Conservation (phyloP, 1,140 invertebrate genomes). For the Drosophila sproati region DNA sequence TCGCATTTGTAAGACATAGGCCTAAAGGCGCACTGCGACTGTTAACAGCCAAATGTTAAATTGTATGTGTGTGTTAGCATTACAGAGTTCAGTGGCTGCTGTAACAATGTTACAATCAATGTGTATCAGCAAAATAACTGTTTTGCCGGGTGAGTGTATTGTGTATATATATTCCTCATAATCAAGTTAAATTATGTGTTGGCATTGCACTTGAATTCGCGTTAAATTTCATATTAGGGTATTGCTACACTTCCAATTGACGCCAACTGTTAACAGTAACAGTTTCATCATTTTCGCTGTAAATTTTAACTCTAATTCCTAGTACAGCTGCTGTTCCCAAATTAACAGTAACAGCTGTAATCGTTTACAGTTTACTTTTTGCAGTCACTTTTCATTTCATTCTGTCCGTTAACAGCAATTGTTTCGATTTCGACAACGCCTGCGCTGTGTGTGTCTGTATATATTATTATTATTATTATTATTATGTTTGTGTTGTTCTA, state of each 20-base stretch:
- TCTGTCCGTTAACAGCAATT: conserved; percentile 2
- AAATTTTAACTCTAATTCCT: too few relatives aligned
- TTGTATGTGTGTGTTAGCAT: neutral
- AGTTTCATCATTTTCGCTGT: too few relatives aligned
- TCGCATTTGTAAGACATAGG: neutral
- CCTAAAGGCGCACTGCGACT: neutral
- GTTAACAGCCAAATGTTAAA: neutral
- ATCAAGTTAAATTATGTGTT: too few relatives aligned
- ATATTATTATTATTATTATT: neutral
- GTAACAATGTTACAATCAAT: neutral
- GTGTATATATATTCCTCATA: too few relatives aligned
- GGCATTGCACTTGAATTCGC: too few relatives aligned
- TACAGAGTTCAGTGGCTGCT: neutral
- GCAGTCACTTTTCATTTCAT: too few relatives aligned
- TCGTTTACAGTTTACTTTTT: too few relatives aligned
- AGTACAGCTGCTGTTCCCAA: too few relatives aligned
- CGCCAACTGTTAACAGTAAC: too few relatives aligned
- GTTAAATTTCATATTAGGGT: too few relatives aligned
- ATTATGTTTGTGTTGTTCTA: neutral
- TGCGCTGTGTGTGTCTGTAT: conserved; percentile 16
- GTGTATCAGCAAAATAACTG: neutral
- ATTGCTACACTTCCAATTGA: too few relatives aligned
- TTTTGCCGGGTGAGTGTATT: neutral
- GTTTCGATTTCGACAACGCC: conserved; percentile 20
- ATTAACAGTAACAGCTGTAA: too few relatives aligned